Percentiles rank a stretch among this genome's conserved stretches.
phyloP scores from a whole-genome alignment of 2,797 vertebrate genomes.

The Mormyrops attenuatus region DNA sequence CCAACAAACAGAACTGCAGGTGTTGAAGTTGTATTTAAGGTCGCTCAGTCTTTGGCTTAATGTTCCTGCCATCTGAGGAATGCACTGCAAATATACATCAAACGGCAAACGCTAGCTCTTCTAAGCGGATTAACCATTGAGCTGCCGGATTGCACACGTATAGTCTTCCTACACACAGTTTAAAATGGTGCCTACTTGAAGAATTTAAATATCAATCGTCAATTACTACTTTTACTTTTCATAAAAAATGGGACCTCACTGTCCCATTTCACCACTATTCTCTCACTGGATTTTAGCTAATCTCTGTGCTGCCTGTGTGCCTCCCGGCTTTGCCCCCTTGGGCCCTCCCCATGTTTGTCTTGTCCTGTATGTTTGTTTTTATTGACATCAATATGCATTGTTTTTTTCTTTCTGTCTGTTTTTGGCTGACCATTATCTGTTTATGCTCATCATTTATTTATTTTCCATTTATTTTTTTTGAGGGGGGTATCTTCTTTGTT shows the following conservation, averaged over 20 bases:
- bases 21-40: background rate
- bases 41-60: background rate
- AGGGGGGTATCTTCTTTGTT: background rate
- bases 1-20: background rate
- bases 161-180: background rate
- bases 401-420: background rate
- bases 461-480: background rate
- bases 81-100: background rate
- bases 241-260: background rate
- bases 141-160: background rate
- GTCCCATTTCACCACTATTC: background rate
- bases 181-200: background rate
- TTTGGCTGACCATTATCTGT: background rate
- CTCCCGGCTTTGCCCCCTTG: background rate
- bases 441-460: background rate
- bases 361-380: background rate
- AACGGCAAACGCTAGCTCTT: background rate
- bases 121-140: background rate
- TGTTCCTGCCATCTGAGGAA: background rate
- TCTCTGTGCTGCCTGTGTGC: background rate
- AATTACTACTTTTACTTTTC: background rate
- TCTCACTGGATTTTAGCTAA: background rate
- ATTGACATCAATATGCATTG: background rate
- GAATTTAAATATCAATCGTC: background rate
- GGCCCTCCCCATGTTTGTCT: background rate